These are phyloP conservation scores for Armadillidium nasatum DNA, from an alignment of 1,140 invertebrate genomes.

Conservation along the genomic window DNA sequence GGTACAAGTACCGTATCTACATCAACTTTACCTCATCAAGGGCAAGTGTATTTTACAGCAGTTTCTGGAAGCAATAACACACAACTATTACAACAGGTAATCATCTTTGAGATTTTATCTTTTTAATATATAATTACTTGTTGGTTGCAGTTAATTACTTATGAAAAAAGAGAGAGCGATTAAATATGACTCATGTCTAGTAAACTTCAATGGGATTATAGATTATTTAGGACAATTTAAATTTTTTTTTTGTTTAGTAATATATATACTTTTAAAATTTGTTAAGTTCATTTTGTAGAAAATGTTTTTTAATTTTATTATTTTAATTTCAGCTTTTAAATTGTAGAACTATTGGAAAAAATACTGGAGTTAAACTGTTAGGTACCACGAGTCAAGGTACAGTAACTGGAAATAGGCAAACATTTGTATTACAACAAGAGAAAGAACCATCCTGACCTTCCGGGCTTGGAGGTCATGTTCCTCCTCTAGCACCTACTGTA, in stretches of 20 bases:
- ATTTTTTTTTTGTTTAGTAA: neutral
- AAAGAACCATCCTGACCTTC: constrained; percentile 40
- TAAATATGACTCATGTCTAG: neutral
- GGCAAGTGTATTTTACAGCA: constrained; percentile 9
- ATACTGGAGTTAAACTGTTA: constrained; percentile 29
- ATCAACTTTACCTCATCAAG: neutral
- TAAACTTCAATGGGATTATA: neutral
- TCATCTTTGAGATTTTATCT: no score
- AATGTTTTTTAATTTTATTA: neutral
- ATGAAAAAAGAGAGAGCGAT: neutral
- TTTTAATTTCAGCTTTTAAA: neutral
- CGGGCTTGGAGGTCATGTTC: constrained; percentile 34
- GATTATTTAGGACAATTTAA: neutral
- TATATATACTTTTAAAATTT: neutral
- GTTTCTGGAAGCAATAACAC: neutral
- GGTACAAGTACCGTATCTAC: neutral
- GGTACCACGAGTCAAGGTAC: constrained; percentile 29
- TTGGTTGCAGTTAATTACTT: no score
- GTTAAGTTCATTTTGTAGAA: neutral
- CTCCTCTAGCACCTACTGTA: constrained; percentile 36
- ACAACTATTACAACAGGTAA: constrained; percentile 2
- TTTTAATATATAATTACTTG: no score
- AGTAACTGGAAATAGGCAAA: constrained; percentile 32
- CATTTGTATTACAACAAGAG: constrained; percentile 34
- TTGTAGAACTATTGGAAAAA: neutral